phyloP scores from a whole-genome alignment of 2,888 invertebrate genomes.

The Tinea trinotella region DNA sequence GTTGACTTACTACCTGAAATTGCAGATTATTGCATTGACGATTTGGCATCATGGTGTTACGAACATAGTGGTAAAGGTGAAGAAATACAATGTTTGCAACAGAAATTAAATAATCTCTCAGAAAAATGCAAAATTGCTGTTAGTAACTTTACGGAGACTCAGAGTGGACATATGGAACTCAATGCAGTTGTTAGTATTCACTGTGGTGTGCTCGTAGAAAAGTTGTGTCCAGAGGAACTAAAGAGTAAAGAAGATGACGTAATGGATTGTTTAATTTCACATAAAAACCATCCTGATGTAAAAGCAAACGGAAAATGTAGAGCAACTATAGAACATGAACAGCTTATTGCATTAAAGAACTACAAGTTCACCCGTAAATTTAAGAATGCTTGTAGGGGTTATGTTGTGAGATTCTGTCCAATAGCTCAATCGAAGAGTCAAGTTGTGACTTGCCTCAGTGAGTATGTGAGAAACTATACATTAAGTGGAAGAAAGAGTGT shows the following conservation, averaged over 20 bases:
- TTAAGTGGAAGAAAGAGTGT: conserved; percentile 82
- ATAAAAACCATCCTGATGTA: conserved; percentile 90
- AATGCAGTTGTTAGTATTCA: conserved; percentile 90
- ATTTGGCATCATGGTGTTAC: conserved; percentile 86
- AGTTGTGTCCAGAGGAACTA: conserved; percentile 79
- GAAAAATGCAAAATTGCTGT: conserved; percentile 83
- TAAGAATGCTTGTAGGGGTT: conserved; percentile 91
- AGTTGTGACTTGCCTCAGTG: conserved; percentile 88
- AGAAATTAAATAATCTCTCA: conserved; percentile 79
- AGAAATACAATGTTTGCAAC: conserved; percentile 94
- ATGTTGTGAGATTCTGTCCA: conserved; percentile 79
- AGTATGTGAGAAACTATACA: conserved; percentile 91
- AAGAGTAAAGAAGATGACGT: conserved; percentile 88
- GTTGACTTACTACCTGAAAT: conserved; percentile 96
- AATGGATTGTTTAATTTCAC: conserved; percentile 93
- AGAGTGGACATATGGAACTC: conserved; percentile 90
- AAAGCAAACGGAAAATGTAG: conserved; percentile 86
- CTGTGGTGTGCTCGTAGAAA: conserved; percentile 85
- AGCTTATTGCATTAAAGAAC: conserved; percentile 92
- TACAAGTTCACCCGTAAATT: conserved; percentile 95
- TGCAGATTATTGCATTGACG: conserved; percentile 90
- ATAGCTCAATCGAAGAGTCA: conserved; percentile 83
- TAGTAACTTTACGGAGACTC: conserved; percentile 88
- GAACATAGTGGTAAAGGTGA: conserved; percentile 89
- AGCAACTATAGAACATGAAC: conserved; percentile 97